These are phyloP conservation scores for Alligator sinensis DNA, from an alignment of 2,113 vertebrate genomes.

Conservation along the genomic window DNA sequence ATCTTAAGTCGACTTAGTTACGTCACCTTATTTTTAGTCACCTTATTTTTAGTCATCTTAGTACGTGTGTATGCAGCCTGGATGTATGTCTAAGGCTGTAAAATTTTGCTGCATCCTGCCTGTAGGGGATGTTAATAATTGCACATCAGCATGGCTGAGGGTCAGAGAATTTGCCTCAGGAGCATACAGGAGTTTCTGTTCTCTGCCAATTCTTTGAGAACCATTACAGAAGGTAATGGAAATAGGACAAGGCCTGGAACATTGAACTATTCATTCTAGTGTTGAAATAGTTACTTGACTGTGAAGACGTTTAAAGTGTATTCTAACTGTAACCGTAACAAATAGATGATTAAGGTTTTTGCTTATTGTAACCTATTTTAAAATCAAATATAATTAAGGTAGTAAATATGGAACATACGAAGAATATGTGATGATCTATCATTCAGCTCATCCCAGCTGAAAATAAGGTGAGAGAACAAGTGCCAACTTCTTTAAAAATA, in stretches of 20 bases:
- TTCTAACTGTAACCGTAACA: background rate
- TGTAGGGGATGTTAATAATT: background rate
- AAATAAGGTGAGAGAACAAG: background rate
- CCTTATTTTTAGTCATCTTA: too few species aligned
- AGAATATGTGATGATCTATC: background rate
- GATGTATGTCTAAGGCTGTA: background rate
- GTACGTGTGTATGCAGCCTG: too few species aligned
- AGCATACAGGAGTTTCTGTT: accelerated
- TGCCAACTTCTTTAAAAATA: background rate
- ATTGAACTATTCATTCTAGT: background rate
- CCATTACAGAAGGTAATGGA: background rate
- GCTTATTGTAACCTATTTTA: background rate
- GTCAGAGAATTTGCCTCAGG: background rate
- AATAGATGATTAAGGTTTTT: background rate
- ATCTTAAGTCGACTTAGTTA: too few species aligned
- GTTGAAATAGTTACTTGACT: background rate
- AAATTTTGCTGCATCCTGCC: background rate
- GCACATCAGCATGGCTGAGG: background rate
- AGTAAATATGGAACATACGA: background rate
- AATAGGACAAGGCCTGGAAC: background rate
- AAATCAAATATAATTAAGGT: background rate
- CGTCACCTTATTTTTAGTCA: too few species aligned
- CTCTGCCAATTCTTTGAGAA: background rate
- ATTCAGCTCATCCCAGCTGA: background rate
- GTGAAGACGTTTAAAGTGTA: background rate